Base-by-base conservation (phyloP, 1,140 invertebrate genomes). In the Gonatopus flavifemur region DNA sequence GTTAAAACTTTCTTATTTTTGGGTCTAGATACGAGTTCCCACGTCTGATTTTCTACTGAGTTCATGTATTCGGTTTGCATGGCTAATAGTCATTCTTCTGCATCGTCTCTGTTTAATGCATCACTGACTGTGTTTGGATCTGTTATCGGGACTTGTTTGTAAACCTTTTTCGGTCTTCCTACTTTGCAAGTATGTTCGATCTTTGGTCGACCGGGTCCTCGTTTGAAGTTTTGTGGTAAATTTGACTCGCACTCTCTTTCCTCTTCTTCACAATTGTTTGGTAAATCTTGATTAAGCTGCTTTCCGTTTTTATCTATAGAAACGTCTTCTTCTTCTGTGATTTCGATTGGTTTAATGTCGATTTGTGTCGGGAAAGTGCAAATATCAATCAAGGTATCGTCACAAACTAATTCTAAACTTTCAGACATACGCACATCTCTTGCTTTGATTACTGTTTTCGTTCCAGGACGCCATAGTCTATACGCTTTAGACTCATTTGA, bases 1-100 rank as follows among this genome's bases (percentile, higher is more conserved):
- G 49, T 49, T 10, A 74, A 64, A 6, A 57, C 3, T 44, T 64
- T 69, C 7, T 41, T 57, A 8, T 68, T 30, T 7, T 2, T 1
- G 3, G 45, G 41, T 28, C 15, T 3, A 0, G 39, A n/a, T 0
- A 41, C 33, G 1, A 66, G 38, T n/a, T 31, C 22, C 61, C 63
- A 68, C 0, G 57, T 62, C 19, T 39, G 12, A 31, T 55, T 60
- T 10, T 58, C 24, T 10, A 43, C 24, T n/a, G 49, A 31, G 0
- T 58, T 51, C 21, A 55, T 10, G 3, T 57, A 20, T n/a, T 69
- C 61, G 0, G 49, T 46, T 13, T 54, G 6, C 13, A 65, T 65
- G 0, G 64, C 59, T n/a, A 45, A 13, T 16, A 21, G 24, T 59
- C 56, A 66, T 8, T 31, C 0, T 52, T 48, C 3, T 51, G 2